Conservation (phyloP, 2,888 invertebrate genomes). For the Drosophila mulleri region DNA sequence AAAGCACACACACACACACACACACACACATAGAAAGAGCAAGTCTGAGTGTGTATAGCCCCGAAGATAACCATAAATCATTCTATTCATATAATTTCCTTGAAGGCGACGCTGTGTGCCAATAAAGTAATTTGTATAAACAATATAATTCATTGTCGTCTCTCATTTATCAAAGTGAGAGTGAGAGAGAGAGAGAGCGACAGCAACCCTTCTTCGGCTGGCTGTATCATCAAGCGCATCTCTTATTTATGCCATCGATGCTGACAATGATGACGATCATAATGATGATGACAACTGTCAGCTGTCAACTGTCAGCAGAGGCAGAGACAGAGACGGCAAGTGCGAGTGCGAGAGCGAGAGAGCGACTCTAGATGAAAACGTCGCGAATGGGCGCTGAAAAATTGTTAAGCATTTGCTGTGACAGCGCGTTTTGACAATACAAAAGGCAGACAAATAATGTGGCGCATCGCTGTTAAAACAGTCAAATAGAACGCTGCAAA, state of each 20-base stretch:
- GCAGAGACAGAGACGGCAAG: background rate
- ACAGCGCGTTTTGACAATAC: conserved; percentile 76
- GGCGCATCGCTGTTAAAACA: conserved; percentile 32
- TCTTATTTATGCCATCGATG: conserved; percentile 66
- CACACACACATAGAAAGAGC: background rate
- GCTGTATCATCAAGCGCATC: conserved; percentile 54
- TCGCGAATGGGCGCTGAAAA: conserved; percentile 66
- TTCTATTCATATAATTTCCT: conserved; percentile 62
- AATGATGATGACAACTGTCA: conserved; percentile 73
- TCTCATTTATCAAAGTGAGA: conserved; percentile 67
- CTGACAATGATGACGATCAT: conserved; percentile 31
- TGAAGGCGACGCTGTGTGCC: conserved; percentile 56
- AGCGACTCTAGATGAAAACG: conserved; percentile 17
- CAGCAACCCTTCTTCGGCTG: conserved; percentile 45
- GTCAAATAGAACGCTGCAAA: conserved; percentile 52
- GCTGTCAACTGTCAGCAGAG: conserved; percentile 73
- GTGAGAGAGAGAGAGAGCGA: conserved; percentile 3
- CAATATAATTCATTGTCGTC: conserved; percentile 76
- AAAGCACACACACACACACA: background rate
- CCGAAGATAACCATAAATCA: conserved; percentile 58
- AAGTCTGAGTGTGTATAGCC: background rate
- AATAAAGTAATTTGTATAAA: conserved; percentile 80
- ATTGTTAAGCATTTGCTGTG: conserved; percentile 77
- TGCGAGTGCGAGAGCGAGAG: background rate
- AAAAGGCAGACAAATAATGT: conserved; percentile 64